phyloP scores from a whole-genome alignment of 2,113 vertebrate species.

The Phasianus colchicus region DNA sequence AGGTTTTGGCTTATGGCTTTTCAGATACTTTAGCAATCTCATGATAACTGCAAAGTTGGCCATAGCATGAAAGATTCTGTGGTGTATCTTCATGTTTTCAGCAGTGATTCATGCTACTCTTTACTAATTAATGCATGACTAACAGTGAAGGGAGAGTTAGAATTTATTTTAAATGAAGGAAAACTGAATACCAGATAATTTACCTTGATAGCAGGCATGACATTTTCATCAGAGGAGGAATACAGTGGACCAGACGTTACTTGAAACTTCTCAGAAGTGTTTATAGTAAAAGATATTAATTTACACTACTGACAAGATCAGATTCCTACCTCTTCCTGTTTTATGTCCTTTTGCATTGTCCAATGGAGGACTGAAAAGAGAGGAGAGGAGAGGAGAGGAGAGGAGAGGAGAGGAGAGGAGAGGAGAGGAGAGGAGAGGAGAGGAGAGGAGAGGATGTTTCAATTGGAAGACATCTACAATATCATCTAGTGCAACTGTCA shows the following conservation, averaged over 20 bases:
- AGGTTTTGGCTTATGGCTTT: not conserved
- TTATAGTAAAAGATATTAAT: not conserved
- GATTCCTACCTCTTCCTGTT: not conserved
- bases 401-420: no score
- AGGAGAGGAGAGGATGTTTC: not conserved
- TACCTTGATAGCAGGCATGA: rapidly evolving
- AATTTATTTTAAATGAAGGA: not conserved
- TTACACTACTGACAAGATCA: not conserved
- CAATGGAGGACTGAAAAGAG: not conserved
- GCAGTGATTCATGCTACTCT: not conserved
- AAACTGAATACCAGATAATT: not conserved
- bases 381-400: no score
- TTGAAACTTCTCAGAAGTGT: not conserved
- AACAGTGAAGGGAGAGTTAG: not conserved
- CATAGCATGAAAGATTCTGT: not conserved
- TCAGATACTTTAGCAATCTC: not conserved
- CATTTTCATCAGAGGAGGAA: not conserved
- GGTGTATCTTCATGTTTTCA: not conserved
- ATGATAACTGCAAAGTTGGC: not conserved
- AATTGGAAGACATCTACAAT: not conserved
- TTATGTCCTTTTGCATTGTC: not conserved
- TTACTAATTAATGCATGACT: not conserved
- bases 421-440: no score
- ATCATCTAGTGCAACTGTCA: not conserved
- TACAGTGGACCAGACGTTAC: not conserved